Evolutionary conservation across 2,888 invertebrate genomes (phyloP).

Genomic region (Bhutanitis thaidina): DNA sequence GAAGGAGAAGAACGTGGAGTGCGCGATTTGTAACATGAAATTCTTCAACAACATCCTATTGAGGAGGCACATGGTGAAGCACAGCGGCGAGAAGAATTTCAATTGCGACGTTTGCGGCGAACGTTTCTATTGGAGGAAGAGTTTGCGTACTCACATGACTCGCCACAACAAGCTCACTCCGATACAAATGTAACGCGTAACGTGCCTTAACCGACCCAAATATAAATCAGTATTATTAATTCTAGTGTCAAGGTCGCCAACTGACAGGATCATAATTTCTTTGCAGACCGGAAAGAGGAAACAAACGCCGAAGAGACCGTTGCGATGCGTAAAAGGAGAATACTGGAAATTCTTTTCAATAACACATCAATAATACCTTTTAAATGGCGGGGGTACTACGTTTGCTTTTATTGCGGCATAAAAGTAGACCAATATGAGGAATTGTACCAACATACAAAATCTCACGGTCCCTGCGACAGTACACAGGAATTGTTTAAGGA

Average conservation of each 20-base stretch:
- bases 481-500: constrained; percentile 17
- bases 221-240: constrained; percentile 11
- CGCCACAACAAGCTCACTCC: constrained; percentile 53
- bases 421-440: constrained; percentile 26
- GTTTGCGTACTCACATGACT: constrained; percentile 78
- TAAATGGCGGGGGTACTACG: constrained; percentile 29
- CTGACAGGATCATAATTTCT: constrained; percentile 29
- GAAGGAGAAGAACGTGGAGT: constrained; percentile 69
- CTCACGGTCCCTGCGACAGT: constrained; percentile 26
- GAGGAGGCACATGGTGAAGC: constrained; percentile 66
- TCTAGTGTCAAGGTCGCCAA: background rate
- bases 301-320: constrained; percentile 25
- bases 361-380: constrained; percentile 36
- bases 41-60: constrained; percentile 68
- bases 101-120: constrained; percentile 82
- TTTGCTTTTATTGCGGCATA: constrained; percentile 33
- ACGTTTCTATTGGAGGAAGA: constrained; percentile 81
- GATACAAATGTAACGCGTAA: constrained; percentile 27
- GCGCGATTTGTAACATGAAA: constrained; percentile 65
- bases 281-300: constrained; percentile 37
- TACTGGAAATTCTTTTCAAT: constrained; percentile 33
- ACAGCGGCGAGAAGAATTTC: constrained; percentile 76
- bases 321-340: constrained; percentile 31
- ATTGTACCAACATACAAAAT: constrained; percentile 33
- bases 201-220: background rate